Conservation (phyloP, 2,797 vertebrate species). For the Philypnodon macrostomus region DNA sequence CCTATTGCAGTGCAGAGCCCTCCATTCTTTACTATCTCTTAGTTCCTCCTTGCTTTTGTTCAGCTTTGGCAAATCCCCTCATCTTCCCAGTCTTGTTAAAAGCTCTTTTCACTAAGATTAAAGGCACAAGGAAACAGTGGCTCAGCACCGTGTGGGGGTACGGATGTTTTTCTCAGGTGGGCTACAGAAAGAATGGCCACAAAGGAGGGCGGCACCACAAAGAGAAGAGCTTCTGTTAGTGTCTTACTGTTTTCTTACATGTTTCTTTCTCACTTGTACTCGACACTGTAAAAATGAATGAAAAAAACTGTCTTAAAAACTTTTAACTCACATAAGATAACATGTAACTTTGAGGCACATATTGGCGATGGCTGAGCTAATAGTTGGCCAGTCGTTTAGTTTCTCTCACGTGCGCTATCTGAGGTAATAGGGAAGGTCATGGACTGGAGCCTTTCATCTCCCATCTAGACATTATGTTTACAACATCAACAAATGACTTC, state of each 20-base stretch:
- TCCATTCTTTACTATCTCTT: slow-evolving; percentile 66
- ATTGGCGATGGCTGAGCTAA: too few species aligned
- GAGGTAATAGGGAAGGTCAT: neutral
- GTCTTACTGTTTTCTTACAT: slow-evolving; percentile 35
- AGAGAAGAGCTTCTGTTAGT: slow-evolving; percentile 48
- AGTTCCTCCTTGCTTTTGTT: slow-evolving; percentile 78
- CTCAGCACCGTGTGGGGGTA: slow-evolving; percentile 71
- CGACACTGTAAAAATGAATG: too few species aligned
- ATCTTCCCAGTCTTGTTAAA: slow-evolving; percentile 66
- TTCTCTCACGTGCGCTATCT: slow-evolving; percentile 15
- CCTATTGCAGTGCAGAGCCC: slow-evolving; percentile 75
- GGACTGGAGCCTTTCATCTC: slow-evolving; percentile 16
- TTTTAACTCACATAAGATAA: too few species aligned
- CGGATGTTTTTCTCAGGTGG: slow-evolving; percentile 81
- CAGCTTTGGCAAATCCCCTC: slow-evolving; percentile 65
- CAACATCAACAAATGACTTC: slow-evolving; percentile 39
- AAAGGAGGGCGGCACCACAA: slow-evolving; percentile 60
- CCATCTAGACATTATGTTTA: slow-evolving; percentile 27
- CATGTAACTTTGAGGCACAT: too few species aligned
- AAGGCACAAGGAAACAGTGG: slow-evolving; percentile 69
- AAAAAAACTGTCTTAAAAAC: slow-evolving; percentile 35
- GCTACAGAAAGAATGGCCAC: slow-evolving; percentile 54
- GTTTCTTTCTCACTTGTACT: slow-evolving; percentile 30
- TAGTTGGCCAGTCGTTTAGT: slow-evolving; percentile 10
- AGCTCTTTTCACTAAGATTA: slow-evolving; percentile 77